Conservation (phyloP, 2,797 vertebrate species). For the Thamnophis elegans region DNA sequence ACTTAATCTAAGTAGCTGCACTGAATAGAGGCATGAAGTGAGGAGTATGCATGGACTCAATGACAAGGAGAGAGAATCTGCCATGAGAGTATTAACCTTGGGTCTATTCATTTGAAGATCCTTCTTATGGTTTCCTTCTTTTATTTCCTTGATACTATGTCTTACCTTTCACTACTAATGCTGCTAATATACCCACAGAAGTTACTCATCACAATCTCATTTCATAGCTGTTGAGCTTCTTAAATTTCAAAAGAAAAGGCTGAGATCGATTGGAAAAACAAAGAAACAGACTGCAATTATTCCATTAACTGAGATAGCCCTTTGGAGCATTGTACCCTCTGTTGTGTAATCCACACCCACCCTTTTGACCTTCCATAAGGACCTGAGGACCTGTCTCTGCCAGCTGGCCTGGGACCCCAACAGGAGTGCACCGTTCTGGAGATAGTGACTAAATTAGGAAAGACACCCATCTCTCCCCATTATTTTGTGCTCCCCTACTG, state of each 20-base stretch:
- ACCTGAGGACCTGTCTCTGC: neutral
- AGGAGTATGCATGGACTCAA: neutral
- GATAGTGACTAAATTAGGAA: neutral
- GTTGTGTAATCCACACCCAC: neutral
- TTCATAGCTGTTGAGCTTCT: neutral
- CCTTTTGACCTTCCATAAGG: neutral
- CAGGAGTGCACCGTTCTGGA: neutral
- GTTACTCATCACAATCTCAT: neutral
- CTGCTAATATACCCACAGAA: neutral
- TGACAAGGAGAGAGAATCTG: neutral
- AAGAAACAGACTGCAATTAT: neutral
- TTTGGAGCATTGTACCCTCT: neutral
- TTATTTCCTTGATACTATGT: neutral
- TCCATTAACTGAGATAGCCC: neutral
- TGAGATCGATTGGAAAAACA: neutral
- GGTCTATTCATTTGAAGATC: neutral
- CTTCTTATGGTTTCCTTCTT: neutral
- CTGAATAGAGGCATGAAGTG: neutral
- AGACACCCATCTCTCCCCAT: neutral
- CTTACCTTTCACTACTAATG: neutral
- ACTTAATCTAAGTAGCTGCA: neutral
- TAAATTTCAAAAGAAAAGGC: neutral
- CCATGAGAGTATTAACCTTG: neutral
- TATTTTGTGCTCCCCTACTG: neutral
- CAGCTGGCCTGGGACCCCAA: neutral